phyloP scores from a whole-genome alignment of 2,888 invertebrate genomes.

The Stenichneumon culpator region DNA sequence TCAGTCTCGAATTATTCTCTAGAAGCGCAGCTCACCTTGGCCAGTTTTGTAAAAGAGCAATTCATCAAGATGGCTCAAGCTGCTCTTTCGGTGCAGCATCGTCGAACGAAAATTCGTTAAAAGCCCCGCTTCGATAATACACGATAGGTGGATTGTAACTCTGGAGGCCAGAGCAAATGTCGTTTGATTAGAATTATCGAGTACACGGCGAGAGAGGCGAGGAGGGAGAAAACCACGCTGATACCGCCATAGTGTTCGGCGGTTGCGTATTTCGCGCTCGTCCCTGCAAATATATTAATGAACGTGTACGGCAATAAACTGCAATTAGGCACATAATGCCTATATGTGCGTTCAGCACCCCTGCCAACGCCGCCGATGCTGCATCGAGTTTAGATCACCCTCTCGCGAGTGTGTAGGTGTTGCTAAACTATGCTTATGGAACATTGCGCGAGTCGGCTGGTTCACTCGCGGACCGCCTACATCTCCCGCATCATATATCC shows the following conservation, averaged over 20 bases:
- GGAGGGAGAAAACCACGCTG: neutral
- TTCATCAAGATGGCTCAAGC: too few species aligned
- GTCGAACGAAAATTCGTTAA: neutral
- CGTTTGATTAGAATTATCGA: constrained; percentile 34
- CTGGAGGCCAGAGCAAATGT: constrained; percentile 13
- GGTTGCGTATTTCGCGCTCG: constrained; percentile 27
- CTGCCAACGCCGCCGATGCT: constrained; percentile 7
- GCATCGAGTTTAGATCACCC: constrained; percentile 50
- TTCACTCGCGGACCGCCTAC: neutral
- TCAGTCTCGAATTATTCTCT: too few species aligned
- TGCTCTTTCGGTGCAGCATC: neutral
- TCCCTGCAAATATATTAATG: constrained; percentile 50
- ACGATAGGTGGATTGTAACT: constrained; percentile 1
- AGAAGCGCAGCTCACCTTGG: too few species aligned
- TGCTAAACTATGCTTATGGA: constrained; percentile 34
- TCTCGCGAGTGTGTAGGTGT: constrained; percentile 22
- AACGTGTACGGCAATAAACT: constrained; percentile 60
- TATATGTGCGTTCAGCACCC: constrained; percentile 3
- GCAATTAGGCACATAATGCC: constrained; percentile 52
- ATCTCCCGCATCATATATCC: neutral
- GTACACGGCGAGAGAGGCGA: neutral
- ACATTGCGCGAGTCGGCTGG: neutral
- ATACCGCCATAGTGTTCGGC: constrained; percentile 29
- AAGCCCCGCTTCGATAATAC: neutral
- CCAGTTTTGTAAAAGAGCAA: too few species aligned